phyloP scores from a whole-genome alignment of 2,888 invertebrate species.

The Bembecia ichneumoniformis region DNA sequence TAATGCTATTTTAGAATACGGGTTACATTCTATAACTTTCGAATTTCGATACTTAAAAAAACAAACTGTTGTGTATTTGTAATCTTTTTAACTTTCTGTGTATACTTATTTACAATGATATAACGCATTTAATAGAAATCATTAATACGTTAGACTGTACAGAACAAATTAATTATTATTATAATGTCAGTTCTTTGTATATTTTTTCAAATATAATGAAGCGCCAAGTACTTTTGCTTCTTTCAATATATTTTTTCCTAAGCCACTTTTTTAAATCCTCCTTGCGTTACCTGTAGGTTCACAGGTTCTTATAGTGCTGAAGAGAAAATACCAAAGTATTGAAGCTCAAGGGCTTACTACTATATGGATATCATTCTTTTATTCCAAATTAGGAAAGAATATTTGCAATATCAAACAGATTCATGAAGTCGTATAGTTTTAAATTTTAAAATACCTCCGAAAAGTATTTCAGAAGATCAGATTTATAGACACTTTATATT shows the following conservation, averaged over 20 bases:
- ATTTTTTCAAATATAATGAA: constrained; percentile 65
- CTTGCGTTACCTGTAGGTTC: no score
- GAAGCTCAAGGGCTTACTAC: no score
- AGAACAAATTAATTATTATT: constrained; percentile 44
- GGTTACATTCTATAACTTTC: constrained; percentile 24
- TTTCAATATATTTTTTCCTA: constrained; percentile 7
- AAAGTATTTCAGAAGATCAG: no score
- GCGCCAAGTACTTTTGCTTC: constrained; percentile 22
- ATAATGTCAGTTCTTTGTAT: constrained; percentile 59
- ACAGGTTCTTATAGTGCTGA: no score
- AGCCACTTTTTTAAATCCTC: neutral
- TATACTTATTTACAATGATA: constrained; percentile 17
- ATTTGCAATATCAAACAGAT: no score
- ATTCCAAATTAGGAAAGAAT: no score
- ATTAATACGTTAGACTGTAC: constrained; percentile 53
- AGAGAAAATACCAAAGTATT: no score
- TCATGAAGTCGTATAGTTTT: no score
- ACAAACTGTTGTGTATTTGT: constrained; percentile 14
- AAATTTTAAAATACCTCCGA: no score
- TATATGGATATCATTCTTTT: no score
- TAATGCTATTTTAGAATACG: constrained; percentile 22
- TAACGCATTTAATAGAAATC: constrained; percentile 60
- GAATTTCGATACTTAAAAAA: constrained; percentile 2
- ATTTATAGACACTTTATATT: no score
- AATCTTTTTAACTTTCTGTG: constrained; percentile 6